phyloP scores from a whole-genome alignment of 2,888 invertebrate genomes.

The Cataglyphis albicans region DNA sequence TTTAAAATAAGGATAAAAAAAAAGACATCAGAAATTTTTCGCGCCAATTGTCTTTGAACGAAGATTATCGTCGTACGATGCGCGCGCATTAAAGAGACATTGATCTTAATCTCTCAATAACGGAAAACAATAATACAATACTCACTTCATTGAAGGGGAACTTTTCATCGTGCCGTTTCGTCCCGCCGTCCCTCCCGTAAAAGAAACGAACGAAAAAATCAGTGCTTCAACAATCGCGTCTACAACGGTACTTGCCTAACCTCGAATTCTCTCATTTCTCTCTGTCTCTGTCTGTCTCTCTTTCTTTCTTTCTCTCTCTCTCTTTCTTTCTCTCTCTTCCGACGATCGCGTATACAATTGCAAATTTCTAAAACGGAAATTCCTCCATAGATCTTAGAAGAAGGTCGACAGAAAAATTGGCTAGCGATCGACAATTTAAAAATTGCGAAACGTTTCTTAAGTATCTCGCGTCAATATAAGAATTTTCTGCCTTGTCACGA shows the following conservation, averaged over 20 bases:
- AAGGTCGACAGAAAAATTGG: slow-evolving; percentile 19
- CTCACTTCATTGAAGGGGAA: not conserved
- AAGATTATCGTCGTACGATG: slow-evolving; percentile 1
- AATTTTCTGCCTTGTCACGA: slow-evolving; percentile 15
- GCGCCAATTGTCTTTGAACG: not conserved
- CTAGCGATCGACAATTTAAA: slow-evolving; percentile 1
- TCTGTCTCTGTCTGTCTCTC: slow-evolving; percentile 18
- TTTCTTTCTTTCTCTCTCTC: slow-evolving; percentile 24
- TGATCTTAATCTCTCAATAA: slow-evolving; percentile 26
- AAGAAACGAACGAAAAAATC: slow-evolving; percentile 60
- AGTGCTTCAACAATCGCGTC: slow-evolving; percentile 65
- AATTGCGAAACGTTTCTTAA: not conserved
- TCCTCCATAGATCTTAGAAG: slow-evolving; percentile 5
- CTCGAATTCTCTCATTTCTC: slow-evolving; percentile 45
- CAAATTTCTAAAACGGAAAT: slow-evolving; percentile 9
- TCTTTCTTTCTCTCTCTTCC: slow-evolving; percentile 7
- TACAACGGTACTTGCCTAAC: slow-evolving; percentile 69
- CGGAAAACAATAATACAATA: slow-evolving; percentile 32
- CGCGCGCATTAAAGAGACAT: slow-evolving; percentile 25
- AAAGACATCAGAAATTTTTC: not conserved
- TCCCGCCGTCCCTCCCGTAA: slow-evolving; percentile 68
- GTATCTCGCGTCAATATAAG: slow-evolving; percentile 10
- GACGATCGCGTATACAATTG: slow-evolving; percentile 26
- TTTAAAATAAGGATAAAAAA: not conserved
- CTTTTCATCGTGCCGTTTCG: slow-evolving; percentile 9